phyloP scores from a whole-genome alignment of 2,888 invertebrate species.

The Elmis aenea region DNA sequence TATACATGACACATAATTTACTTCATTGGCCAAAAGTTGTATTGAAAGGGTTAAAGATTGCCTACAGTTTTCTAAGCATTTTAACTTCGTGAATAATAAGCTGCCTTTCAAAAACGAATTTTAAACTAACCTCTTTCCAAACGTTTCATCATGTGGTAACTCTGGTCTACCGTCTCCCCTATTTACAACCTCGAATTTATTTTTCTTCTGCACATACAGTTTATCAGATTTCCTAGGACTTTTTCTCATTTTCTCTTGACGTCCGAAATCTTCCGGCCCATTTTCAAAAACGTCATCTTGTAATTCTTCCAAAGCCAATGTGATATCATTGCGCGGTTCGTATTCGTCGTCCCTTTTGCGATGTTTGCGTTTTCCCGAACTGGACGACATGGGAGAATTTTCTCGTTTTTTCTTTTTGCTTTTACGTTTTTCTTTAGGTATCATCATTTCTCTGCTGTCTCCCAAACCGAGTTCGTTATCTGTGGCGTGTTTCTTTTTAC shows the following conservation, averaged over 20 bases:
- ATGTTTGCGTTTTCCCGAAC: slow-evolving; percentile 39
- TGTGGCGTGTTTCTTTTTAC: slow-evolving; percentile 39
- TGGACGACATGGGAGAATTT: slow-evolving; percentile 30
- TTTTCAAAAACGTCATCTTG: slow-evolving; percentile 48
- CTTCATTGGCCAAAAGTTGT: no score
- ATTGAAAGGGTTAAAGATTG: no score
- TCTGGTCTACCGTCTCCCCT: slow-evolving; percentile 29
- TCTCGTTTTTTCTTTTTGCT: slow-evolving; percentile 45
- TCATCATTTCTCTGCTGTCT: slow-evolving; percentile 47
- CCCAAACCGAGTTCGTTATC: slow-evolving; percentile 34
- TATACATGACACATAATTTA: no score
- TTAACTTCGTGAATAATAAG: no score
- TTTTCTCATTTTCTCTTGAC: slow-evolving; percentile 35
- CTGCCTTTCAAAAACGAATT: no score
- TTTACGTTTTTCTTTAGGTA: slow-evolving; percentile 44
- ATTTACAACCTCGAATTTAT: slow-evolving; percentile 43
- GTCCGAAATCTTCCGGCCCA: slow-evolving; percentile 32
- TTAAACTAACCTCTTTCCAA: slow-evolving; percentile 30
- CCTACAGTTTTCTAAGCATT: no score
- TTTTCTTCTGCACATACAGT: slow-evolving; percentile 45
- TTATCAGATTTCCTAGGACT: slow-evolving; percentile 42
- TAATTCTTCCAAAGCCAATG: slow-evolving; percentile 44
- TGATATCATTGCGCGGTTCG: slow-evolving; percentile 42
- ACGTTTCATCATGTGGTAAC: slow-evolving; percentile 29
- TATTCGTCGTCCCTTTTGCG: slow-evolving; percentile 41